Evolutionary conservation across 2,113 vertebrate genomes (phyloP).

Genomic region (Muntiacus reevesi): DNA sequence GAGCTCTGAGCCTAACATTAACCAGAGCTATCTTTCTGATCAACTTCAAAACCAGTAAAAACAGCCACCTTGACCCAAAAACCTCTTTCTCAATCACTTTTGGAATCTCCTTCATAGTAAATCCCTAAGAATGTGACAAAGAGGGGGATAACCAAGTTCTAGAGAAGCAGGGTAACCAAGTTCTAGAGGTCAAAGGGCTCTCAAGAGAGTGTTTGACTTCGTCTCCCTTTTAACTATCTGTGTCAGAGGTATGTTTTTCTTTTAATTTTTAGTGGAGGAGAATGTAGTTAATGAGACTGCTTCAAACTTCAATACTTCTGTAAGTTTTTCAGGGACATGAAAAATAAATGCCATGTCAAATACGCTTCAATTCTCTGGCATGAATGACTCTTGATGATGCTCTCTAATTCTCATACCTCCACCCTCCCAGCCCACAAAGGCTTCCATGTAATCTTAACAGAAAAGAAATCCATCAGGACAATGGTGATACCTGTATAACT

Average conservation of each 20-base stretch:
- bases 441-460: not conserved
- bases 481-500: constrained; percentile 92
- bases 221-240: not conserved
- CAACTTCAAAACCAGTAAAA: not conserved
- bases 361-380: not conserved
- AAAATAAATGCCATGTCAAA: not conserved
- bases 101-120: not conserved
- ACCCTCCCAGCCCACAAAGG: too few relatives aligned
- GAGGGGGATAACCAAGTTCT: not conserved
- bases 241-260: not conserved
- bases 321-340: not conserved
- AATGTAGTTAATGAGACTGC: not conserved
- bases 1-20: not conserved
- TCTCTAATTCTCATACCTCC: too few relatives aligned
- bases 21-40: not conserved
- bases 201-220: not conserved
- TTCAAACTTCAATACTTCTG: not conserved
- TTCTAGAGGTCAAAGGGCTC: not conserved
- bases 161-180: not conserved
- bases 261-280: not conserved
- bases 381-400: not conserved
- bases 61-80: not conserved
- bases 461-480: not conserved
- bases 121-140: not conserved
- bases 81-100: not conserved